Evolutionary conservation across 2,113 vertebrate genomes (phyloP).

Genomic region (Cyanoderma ruficeps): DNA sequence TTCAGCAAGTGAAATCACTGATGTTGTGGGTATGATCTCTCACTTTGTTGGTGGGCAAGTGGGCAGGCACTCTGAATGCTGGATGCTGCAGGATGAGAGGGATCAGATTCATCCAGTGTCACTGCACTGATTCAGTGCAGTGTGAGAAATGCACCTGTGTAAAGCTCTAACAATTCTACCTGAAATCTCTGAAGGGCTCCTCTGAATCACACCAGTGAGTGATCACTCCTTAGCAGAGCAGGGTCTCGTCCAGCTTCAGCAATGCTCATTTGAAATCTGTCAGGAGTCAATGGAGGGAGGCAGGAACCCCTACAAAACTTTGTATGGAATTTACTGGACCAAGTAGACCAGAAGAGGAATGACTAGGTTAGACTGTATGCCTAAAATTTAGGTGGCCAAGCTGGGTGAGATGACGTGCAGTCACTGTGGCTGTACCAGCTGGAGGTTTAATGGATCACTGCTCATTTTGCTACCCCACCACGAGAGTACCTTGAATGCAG

Average conservation of each 20-base stretch:
- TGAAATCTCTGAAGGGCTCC: neutral
- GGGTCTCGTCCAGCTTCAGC: neutral
- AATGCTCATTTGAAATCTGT: neutral
- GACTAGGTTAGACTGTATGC: neutral
- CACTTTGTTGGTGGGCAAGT: neutral
- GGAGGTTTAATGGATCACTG: neutral
- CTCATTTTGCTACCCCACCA: neutral
- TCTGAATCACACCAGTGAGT: neutral
- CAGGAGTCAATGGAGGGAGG: neutral
- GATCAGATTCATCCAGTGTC: neutral
- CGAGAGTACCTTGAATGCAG: neutral
- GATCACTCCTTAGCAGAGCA: neutral
- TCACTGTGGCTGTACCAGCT: neutral
- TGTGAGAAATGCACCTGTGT: neutral
- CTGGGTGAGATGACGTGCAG: neutral
- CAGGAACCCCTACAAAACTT: neutral
- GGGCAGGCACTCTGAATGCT: neutral
- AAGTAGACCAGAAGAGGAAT: neutral
- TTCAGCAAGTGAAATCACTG: neutral
- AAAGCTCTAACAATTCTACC: neutral
- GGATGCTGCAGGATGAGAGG: neutral
- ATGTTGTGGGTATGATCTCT: neutral
- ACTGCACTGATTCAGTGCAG: neutral
- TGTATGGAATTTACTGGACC: neutral
- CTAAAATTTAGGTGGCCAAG: neutral